phyloP scores from a whole-genome alignment of 2,113 vertebrate genomes.

The Scatophagus argus region DNA sequence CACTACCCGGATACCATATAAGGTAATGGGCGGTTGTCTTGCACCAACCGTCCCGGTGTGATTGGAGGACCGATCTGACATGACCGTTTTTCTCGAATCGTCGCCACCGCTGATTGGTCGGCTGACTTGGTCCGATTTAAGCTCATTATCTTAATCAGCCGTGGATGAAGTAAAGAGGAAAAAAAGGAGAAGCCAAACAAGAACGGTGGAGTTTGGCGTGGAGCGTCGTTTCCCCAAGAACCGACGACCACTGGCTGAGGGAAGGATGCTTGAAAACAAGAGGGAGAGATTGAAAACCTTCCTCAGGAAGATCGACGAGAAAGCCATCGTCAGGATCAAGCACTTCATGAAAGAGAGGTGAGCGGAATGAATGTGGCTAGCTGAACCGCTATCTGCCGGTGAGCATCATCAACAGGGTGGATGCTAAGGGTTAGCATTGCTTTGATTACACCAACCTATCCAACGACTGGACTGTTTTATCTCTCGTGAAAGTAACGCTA shows the following conservation, averaged over 20 bases:
- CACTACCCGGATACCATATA: constrained; percentile 54
- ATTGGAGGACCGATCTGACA: constrained; percentile 79
- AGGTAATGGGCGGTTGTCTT: constrained; percentile 74
- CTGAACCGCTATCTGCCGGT: constrained; percentile 64
- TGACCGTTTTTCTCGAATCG: constrained; percentile 61
- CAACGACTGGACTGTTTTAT: rapidly evolving
- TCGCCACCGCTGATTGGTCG: constrained; percentile 73
- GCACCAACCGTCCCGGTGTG: constrained; percentile 31
- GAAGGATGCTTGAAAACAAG: constrained; percentile 87
- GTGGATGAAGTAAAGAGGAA: constrained; percentile 56
- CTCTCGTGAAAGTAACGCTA: not conserved
- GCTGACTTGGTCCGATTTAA: constrained; percentile 82
- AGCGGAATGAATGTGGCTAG: constrained; percentile 47
- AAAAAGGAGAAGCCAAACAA: constrained; percentile 52
- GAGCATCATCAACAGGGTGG: constrained; percentile 44
- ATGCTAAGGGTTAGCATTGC: constrained; percentile 31
- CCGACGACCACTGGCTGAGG: constrained; percentile 67
- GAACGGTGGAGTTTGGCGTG: constrained; percentile 64
- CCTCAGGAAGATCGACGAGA: constrained; percentile 85
- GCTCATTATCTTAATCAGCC: constrained; percentile 81
- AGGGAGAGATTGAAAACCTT: constrained; percentile 86
- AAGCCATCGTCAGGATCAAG: constrained; percentile 84
- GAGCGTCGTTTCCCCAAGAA: constrained; percentile 63
- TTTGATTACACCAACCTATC: not conserved
- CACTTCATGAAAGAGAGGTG: constrained; percentile 87